A percentile compares a stretch with the other conserved stretches of the same genome.
These are phyloP conservation scores for Sinelater perroti DNA, from an alignment of 2,888 invertebrate genomes.

Conservation along the genomic window DNA sequence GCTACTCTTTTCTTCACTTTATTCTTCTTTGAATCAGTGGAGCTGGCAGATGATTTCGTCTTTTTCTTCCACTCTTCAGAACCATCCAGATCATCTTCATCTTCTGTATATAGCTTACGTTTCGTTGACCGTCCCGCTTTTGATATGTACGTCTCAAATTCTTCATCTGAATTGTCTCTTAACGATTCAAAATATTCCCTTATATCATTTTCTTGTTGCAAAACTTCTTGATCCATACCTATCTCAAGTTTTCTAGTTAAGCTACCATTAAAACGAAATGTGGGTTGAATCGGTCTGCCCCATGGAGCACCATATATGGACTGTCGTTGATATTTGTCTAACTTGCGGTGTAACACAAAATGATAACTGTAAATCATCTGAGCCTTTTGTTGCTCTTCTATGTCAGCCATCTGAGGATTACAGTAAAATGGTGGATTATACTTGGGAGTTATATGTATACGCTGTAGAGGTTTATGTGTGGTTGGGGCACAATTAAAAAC, in stretches of 20 bases:
- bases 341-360: slow-evolving; percentile 20
- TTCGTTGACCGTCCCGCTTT: slow-evolving; percentile 37
- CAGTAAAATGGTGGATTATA: slow-evolving; percentile 37
- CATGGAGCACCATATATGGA: slow-evolving; percentile 31
- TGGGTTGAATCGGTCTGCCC: slow-evolving; percentile 33
- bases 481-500: slow-evolving; percentile 31
- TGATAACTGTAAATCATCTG: slow-evolving; percentile 33
- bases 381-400: slow-evolving; percentile 29
- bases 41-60: slow-evolving; percentile 6
- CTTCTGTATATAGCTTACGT: slow-evolving; percentile 38
- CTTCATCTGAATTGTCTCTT: slow-evolving; percentile 4
- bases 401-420: slow-evolving; percentile 27
- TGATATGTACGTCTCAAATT: slow-evolving; percentile 2
- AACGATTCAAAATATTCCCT: not conserved
- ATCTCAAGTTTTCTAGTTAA: slow-evolving; percentile 23
- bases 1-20: not conserved
- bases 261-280: slow-evolving; percentile 31
- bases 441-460: slow-evolving; percentile 18
- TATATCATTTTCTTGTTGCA: not conserved
- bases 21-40: slow-evolving; percentile 12
- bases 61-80: slow-evolving; percentile 28
- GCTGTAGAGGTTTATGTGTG: slow-evolving; percentile 31
- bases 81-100: slow-evolving; percentile 19
- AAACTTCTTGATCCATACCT: not conserved
- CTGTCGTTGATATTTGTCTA: slow-evolving; percentile 29